These are phyloP conservation scores for Thymelicus lineola DNA, from an alignment of 2,888 invertebrate genomes.

Conservation along the genomic window DNA sequence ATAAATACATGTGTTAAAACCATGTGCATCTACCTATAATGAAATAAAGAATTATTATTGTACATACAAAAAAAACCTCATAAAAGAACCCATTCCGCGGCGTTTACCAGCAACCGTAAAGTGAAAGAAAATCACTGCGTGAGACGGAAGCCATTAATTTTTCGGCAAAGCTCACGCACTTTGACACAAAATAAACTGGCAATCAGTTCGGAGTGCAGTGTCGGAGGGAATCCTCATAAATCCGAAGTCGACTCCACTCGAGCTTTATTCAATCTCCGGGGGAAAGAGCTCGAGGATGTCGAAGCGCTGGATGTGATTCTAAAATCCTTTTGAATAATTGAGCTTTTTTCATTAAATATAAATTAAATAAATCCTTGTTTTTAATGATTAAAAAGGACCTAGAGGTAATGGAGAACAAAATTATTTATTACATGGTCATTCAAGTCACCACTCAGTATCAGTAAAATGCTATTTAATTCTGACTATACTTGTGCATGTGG, in stretches of 20 bases:
- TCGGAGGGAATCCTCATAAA: slow-evolving; percentile 80
- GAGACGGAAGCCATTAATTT: slow-evolving; percentile 43
- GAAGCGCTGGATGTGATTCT: slow-evolving; percentile 48
- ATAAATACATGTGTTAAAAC: no score
- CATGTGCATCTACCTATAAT: no score
- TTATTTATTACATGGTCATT: no score
- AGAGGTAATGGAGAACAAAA: no score
- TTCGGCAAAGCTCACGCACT: slow-evolving; percentile 63
- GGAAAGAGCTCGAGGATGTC: slow-evolving; percentile 51
- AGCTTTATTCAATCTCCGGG: slow-evolving; percentile 81
- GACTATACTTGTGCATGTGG: no score
- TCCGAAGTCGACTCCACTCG: slow-evolving; percentile 73
- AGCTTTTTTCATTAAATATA: no score
- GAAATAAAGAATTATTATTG: not conserved
- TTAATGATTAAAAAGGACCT: no score
- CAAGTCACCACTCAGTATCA: no score
- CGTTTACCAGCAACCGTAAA: slow-evolving; percentile 29
- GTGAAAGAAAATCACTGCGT: slow-evolving; percentile 36
- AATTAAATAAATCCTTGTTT: no score
- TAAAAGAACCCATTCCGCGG: slow-evolving; percentile 8
- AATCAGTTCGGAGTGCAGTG: slow-evolving; percentile 76
- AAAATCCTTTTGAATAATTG: not conserved
- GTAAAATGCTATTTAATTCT: no score
- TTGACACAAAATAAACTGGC: slow-evolving; percentile 79
- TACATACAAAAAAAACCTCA: no score